Conservation (phyloP, 2,888 invertebrate genomes). For the Rhyacophila evoluta region DNA sequence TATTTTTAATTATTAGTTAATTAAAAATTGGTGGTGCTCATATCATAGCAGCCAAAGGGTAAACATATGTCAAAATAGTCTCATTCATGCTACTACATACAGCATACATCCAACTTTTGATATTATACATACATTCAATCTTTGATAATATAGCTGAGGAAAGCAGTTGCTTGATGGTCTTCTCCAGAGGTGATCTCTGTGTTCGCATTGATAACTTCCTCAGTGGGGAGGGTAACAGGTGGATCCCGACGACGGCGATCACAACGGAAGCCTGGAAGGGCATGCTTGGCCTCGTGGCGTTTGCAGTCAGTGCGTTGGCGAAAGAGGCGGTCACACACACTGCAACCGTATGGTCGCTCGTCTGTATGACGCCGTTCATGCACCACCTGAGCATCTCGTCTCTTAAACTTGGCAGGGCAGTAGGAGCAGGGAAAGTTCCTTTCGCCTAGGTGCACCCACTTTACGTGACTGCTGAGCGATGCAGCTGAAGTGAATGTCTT, state of each 20-base stretch:
- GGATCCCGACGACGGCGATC: background rate
- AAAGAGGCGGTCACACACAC: slow-evolving; percentile 37
- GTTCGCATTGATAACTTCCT: slow-evolving; percentile 12
- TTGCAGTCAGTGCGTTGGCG: slow-evolving; percentile 44
- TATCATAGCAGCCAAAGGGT: too few relatives aligned
- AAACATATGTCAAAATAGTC: too few relatives aligned
- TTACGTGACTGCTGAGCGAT: slow-evolving; percentile 42
- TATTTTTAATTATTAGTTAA: too few relatives aligned
- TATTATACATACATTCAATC: too few relatives aligned
- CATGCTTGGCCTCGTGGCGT: slow-evolving; percentile 46
- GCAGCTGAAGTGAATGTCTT: slow-evolving; percentile 38
- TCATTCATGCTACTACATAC: too few relatives aligned
- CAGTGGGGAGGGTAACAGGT: too few relatives aligned
- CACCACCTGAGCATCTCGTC: slow-evolving; percentile 39
- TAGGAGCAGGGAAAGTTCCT: slow-evolving; percentile 41
- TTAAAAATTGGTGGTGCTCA: too few relatives aligned
- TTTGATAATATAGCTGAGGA: slow-evolving; percentile 40
- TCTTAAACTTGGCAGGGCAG: slow-evolving; percentile 39
- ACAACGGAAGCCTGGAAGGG: slow-evolving; percentile 43
- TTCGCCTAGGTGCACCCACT: slow-evolving; percentile 47
- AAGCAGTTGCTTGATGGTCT: slow-evolving; percentile 40
- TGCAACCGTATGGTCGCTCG: slow-evolving; percentile 55
- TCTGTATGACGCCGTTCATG: slow-evolving; percentile 41
- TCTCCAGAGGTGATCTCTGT: slow-evolving; percentile 31
- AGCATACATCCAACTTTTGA: too few relatives aligned